These are phyloP conservation scores for Philotrypesis tridentata DNA, from an alignment of 1,140 invertebrate species.

Conservation along the genomic window DNA sequence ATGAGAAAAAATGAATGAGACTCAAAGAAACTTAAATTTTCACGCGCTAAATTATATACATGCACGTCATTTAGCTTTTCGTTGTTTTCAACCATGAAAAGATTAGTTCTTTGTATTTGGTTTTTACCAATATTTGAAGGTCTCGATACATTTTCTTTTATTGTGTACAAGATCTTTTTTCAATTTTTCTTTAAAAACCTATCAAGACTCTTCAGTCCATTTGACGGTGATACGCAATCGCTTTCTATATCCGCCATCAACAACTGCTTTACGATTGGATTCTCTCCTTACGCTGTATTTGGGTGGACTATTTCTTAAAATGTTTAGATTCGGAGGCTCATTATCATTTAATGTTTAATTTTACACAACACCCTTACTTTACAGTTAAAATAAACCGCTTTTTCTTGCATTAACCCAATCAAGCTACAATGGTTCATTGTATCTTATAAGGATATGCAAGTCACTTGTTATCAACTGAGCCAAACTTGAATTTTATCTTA, in stretches of 20 bases:
- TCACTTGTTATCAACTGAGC: constrained; percentile 2
- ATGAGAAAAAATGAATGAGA: constrained; percentile 30
- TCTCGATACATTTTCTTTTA: constrained; percentile 19
- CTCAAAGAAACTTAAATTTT: constrained; percentile 2
- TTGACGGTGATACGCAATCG: not conserved
- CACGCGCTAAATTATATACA: not conserved
- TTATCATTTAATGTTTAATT: not conserved
- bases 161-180: not conserved
- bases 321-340: constrained; percentile 10
- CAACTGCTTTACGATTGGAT: not conserved
- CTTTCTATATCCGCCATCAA: not conserved
- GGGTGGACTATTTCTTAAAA: constrained; percentile 4
- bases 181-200: not conserved
- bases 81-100: not conserved
- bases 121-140: not conserved
- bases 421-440: not conserved
- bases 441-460: constrained; percentile 14
- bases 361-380: constrained; percentile 1
- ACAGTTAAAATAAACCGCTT: not conserved
- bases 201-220: constrained; percentile 22
- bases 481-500: not conserved
- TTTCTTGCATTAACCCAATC: not conserved
- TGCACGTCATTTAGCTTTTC: not conserved
- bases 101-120: not conserved
- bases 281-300: not conserved